Percentiles rank a stretch among this genome's conserved stretches.
phyloP scores from a whole-genome alignment of 2,888 invertebrate species.

The Sinopyrophorus schimmeli region DNA sequence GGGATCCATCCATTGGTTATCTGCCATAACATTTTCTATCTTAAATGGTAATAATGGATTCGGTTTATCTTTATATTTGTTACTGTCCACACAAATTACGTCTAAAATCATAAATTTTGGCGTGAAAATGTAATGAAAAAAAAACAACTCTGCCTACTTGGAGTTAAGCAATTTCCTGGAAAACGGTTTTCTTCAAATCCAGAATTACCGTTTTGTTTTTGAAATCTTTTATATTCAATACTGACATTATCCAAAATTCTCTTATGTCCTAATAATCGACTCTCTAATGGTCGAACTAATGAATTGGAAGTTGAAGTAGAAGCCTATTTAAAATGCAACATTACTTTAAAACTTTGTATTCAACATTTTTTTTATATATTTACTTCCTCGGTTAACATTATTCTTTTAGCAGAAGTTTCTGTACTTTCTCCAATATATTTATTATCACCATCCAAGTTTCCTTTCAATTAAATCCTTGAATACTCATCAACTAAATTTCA shows the following conservation, averaged over 20 bases:
- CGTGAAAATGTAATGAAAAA: too few species aligned
- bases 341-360: too few species aligned
- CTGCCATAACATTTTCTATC: slow-evolving; percentile 14
- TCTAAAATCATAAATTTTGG: too few species aligned
- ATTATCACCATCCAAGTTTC: slow-evolving; percentile 96
- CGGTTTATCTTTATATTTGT: slow-evolving; percentile 8
- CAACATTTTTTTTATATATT: too few species aligned
- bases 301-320: too few species aligned
- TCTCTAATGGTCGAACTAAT: too few species aligned
- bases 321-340: too few species aligned
- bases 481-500: slow-evolving; percentile 82
- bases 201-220: slow-evolving; percentile 24
- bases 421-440: slow-evolving; percentile 99
- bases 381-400: too few species aligned
- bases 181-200: not conserved
- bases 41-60: slow-evolving; percentile 9
- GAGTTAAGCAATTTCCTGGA: not conserved
- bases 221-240: slow-evolving; percentile 13
- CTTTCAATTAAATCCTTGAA: slow-evolving; percentile 95
- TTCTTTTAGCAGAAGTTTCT: too few species aligned
- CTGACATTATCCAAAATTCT: too few species aligned
- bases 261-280: too few species aligned
- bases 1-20: slow-evolving; percentile 21
- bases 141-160: not conserved
- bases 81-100: not conserved